Conservation (phyloP, 1,140 invertebrate species). For the Trachelipus rathkii region DNA sequence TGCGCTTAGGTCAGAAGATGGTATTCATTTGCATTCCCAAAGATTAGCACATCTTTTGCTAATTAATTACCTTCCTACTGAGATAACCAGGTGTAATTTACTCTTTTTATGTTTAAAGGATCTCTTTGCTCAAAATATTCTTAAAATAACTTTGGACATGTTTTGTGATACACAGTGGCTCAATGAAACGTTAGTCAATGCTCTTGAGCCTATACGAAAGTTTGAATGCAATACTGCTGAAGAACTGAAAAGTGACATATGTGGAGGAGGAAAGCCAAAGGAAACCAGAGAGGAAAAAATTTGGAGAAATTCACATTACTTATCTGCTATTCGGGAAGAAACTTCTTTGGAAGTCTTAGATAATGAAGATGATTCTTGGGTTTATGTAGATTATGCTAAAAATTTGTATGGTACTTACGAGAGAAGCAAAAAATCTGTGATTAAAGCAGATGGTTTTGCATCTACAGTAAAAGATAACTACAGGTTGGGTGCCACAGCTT, state of each 20-base stretch:
- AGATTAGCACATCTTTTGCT: not conserved
- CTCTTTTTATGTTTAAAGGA: not conserved
- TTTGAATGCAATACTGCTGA: not conserved
- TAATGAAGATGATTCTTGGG: not conserved
- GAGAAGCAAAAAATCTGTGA: no score
- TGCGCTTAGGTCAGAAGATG: not conserved
- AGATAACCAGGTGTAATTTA: not conserved
- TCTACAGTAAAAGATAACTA: no score
- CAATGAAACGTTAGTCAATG: not conserved
- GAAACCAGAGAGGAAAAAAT: not conserved
- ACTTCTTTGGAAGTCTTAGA: not conserved
- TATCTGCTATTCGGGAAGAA: not conserved
- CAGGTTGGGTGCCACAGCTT: no score
- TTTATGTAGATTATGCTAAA: no score
- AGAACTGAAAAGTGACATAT: not conserved
- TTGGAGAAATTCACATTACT: not conserved
- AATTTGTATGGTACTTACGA: no score
- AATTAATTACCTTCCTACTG: conserved; percentile 1
- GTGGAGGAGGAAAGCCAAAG: not conserved
- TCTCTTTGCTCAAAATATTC: conserved; percentile 1
- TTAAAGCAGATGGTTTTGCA: no score
- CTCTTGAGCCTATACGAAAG: not conserved
- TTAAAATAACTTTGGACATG: not conserved
- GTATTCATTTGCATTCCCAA: not conserved
- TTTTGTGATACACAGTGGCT: not conserved